Percentiles rank a stretch among this genome's conserved stretches.
phyloP scores from a whole-genome alignment of 1,140 invertebrate genomes.

The Trissolcus basalis region DNA sequence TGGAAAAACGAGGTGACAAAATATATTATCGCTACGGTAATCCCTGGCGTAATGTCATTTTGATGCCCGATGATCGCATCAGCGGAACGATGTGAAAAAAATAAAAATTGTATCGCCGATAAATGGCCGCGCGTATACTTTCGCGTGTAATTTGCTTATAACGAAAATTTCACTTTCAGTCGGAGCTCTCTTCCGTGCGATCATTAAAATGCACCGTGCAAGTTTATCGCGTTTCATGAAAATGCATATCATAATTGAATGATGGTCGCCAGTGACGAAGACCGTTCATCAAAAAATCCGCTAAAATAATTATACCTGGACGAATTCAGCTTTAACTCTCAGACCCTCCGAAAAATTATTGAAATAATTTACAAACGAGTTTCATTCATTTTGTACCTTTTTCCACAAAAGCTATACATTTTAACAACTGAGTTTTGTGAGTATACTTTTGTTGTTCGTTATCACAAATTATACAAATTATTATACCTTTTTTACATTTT shows the following conservation, averaged over 20 bases:
- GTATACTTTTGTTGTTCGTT: no score
- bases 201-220: conserved; percentile 25
- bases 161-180: conserved; percentile 25
- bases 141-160: conserved; percentile 18
- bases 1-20: background rate
- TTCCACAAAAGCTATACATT: no score
- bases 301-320: conserved; percentile 5
- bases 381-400: no score
- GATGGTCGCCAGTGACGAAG: background rate
- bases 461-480: no score
- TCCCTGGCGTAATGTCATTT: background rate
- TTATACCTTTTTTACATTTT: no score
- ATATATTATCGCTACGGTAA: background rate
- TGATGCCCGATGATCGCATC: background rate
- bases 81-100: background rate
- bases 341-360: background rate
- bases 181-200: conserved; percentile 1
- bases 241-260: conserved; percentile 7
- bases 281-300: conserved; percentile 12
- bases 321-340: background rate
- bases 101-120: background rate
- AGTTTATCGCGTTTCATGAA: conserved; percentile 5
- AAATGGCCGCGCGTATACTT: conserved; percentile 12
- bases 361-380: no score
- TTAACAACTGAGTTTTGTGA: no score